Percentiles rank a stretch among this genome's conserved stretches.
Conservation (phyloP, 1,140 invertebrate genomes). For the Cotesia glomerata region DNA sequence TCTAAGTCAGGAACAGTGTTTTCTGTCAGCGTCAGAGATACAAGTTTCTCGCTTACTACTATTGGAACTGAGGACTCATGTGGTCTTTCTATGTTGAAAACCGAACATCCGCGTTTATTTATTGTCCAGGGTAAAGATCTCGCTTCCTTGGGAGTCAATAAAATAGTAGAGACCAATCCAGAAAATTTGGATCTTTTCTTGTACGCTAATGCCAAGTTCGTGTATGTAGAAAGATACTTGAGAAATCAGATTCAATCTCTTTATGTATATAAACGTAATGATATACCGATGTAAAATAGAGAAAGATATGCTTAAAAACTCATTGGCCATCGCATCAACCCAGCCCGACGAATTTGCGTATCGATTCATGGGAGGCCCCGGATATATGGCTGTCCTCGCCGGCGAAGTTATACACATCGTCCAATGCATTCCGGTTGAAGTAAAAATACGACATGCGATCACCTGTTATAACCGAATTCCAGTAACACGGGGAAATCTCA, state of each 20-base stretch:
- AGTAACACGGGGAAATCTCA: conserved; percentile 14
- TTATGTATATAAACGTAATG: conserved; percentile 16
- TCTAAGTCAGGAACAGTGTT: conserved; percentile 21
- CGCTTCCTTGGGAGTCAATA: conserved; percentile 21
- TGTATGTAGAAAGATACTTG: conserved; percentile 25
- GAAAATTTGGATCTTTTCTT: conserved; percentile 32
- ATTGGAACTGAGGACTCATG: conserved; percentile 8
- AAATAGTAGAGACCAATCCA: conserved; percentile 4
- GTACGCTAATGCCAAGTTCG: conserved; percentile 30
- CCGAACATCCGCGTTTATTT: conserved; percentile 38
- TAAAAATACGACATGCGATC: conserved; percentile 10
- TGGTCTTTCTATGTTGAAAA: conserved; percentile 21
- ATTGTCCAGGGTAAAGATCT: conserved; percentile 30
- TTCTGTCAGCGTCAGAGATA: conserved; percentile 17
- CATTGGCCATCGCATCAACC: conserved; percentile 17
- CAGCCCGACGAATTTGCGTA: conserved; percentile 37
- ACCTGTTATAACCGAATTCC: conserved; percentile 36
- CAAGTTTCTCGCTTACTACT: conserved; percentile 22
- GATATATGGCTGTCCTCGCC: conserved; percentile 28
- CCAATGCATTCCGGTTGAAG: conserved; percentile 32
- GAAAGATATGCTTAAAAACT: conserved; percentile 10
- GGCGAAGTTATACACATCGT: conserved; percentile 35
- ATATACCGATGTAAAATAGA: conserved; percentile 16
- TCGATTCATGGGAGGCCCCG: conserved; percentile 33
- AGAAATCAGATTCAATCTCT: conserved; percentile 12